These are phyloP conservation scores for Lineus longissimus DNA, from an alignment of 1,140 invertebrate species.

Conservation along the genomic window DNA sequence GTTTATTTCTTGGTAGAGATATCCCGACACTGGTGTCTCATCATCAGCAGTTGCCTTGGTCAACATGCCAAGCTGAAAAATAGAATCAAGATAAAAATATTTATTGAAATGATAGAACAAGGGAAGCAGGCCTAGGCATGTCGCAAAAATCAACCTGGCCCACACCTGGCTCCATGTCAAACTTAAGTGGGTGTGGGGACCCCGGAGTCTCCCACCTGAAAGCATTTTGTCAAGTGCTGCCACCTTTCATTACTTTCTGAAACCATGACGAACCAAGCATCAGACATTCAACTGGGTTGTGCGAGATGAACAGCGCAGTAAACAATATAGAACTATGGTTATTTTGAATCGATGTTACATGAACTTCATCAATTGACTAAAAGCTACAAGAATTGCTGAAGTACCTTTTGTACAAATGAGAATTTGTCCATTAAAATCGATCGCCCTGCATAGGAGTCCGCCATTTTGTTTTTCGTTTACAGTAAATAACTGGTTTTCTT, in stretches of 20 bases:
- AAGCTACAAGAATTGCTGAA: not conserved
- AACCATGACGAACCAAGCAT: too few relatives aligned
- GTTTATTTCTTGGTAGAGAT: constrained; percentile 58
- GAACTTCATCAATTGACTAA: not conserved
- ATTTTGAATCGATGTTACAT: not conserved
- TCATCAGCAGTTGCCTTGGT: constrained; percentile 44
- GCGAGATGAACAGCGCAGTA: too few relatives aligned
- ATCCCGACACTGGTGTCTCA: constrained; percentile 51
- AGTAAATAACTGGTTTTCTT: too few relatives aligned
- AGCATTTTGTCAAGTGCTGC: not conserved
- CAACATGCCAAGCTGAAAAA: constrained; percentile 12
- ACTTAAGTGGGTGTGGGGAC: not conserved
- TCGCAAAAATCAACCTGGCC: not conserved
- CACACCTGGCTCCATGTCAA: not conserved
- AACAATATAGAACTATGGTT: too few relatives aligned
- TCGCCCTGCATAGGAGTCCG: not conserved
- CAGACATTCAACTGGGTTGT: too few relatives aligned
- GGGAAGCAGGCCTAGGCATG: not conserved
- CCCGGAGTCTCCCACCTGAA: not conserved
- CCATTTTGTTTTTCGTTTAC: not conserved
- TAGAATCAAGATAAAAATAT: not conserved
- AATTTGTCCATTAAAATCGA: constrained; percentile 3
- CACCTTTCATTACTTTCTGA: not conserved
- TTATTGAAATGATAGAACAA: not conserved
- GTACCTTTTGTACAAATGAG: not conserved